Base-by-base conservation (phyloP, 2,797 vertebrate genomes). In the Rhinoraja longicauda region DNA sequence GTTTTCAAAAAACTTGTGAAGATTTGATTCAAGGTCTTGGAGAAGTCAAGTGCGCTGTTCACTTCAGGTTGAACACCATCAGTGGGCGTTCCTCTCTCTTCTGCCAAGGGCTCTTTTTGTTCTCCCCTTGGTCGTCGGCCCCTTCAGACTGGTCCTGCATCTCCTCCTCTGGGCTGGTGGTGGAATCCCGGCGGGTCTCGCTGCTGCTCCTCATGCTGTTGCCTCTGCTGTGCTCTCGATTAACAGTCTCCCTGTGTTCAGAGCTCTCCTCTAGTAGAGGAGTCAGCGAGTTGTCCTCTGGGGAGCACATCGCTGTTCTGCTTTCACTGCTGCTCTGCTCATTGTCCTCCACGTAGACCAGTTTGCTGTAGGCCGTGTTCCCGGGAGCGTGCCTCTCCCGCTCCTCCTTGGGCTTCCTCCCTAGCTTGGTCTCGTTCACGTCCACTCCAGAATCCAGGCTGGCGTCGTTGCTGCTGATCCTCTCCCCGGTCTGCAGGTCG, bases 41-140 rank as follows among this genome's bases (percentile, higher is more conserved):
- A n/a, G 88, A 82, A 90, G 57, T 21, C 19, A 84, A 29, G 81
- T 45, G 10, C 12, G 77, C 64, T 57, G 73, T 93, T 97, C 98
- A 99, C 96, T 98, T 99, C 93, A 98, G 97, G 82, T 99, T 98
- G 95, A 99, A 99, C 64, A 99, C 98, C 98, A 99, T 99, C 57
- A 99, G 97, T 15, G 98, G 98, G 93, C 98, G 95, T 95, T 99
- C 98, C 94, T 99, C 98, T 19, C 98, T 97, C 95, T 98, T 98
- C 96, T 99, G 98, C 98, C 98, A 99, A 0, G 98, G 98, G 94
- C 98, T 99, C 94, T 99, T 99, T 95, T 98, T 98, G 96, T 99
- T 98, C 26, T 97, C 98, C 0, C 95, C 96, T 0, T 97, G 97
- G 15, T 97, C 97, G 19, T 98, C 97, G 26, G 97, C 98, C 84